phyloP scores from a whole-genome alignment of 2,113 vertebrate species.

The Notechis scutatus region DNA sequence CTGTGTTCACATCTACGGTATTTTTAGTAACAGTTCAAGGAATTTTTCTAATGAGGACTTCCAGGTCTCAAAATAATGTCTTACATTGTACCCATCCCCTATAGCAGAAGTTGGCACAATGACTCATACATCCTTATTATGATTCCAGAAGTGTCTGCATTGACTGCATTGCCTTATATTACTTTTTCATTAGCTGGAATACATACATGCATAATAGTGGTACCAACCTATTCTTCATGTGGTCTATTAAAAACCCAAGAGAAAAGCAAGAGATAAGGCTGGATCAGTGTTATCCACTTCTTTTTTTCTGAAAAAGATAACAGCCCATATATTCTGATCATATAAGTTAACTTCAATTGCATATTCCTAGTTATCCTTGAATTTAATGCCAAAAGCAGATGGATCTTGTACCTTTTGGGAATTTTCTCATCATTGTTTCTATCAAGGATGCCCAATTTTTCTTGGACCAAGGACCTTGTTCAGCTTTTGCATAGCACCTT shows the following conservation, averaged over 20 bases:
- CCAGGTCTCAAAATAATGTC: neutral
- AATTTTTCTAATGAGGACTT: neutral
- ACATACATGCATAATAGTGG: neutral
- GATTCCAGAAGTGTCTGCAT: neutral
- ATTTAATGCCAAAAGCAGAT: neutral
- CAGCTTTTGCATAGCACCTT: neutral
- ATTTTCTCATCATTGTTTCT: neutral
- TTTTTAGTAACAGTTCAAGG: neutral
- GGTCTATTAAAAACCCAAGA: neutral
- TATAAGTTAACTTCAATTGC: neutral
- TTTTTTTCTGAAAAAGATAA: neutral
- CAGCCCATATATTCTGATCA: neutral
- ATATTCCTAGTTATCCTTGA: neutral
- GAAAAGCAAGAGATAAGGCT: neutral
- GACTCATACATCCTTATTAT: neutral
- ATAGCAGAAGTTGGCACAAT: neutral
- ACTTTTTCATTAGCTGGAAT: neutral
- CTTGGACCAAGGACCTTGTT: neutral
- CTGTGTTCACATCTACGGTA: neutral
- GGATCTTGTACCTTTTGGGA: neutral
- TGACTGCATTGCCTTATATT: neutral
- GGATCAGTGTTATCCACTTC: neutral
- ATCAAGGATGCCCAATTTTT: neutral
- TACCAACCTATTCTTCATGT: neutral
- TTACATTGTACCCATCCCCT: neutral